phyloP scores from a whole-genome alignment of 2,797 vertebrate genomes.

The Sebastiscus tertius region DNA sequence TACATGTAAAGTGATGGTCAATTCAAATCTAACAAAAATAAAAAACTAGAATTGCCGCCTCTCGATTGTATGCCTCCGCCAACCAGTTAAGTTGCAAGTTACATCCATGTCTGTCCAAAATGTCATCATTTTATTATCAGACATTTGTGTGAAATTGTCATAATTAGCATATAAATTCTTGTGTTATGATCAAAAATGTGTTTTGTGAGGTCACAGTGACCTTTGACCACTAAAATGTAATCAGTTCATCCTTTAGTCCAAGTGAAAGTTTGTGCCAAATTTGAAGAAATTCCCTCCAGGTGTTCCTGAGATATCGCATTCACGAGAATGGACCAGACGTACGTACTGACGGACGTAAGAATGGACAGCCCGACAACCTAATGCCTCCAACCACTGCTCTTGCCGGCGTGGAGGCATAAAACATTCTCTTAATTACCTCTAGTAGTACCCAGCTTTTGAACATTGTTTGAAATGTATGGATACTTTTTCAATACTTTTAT shows the following conservation, averaged over 20 bases:
- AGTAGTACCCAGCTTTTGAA: not conserved
- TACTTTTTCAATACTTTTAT: not conserved
- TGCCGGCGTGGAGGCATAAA: not conserved
- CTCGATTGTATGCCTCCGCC: too few relatives aligned
- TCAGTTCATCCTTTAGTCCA: not conserved
- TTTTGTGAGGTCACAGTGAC: too few relatives aligned
- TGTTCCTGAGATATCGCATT: too few relatives aligned
- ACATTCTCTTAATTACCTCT: not conserved
- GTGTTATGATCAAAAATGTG: too few relatives aligned
- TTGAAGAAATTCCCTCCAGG: not conserved
- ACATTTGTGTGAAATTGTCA: too few relatives aligned
- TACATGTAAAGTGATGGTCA: not conserved
- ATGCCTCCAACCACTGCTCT: not conserved
- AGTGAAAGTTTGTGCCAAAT: not conserved
- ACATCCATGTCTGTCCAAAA: too few relatives aligned
- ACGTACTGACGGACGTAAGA: too few relatives aligned
- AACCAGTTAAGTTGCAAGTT: too few relatives aligned
- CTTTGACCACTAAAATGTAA: not conserved
- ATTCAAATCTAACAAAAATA: not conserved
- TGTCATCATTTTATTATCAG: not conserved
- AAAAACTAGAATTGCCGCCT: too few relatives aligned
- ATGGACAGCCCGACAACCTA: not conserved
- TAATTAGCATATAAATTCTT: too few relatives aligned
- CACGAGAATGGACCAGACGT: too few relatives aligned
- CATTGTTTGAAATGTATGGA: not conserved